Conservation (phyloP, 2,797 vertebrate genomes). For the Cossypha dichroa region DNA sequence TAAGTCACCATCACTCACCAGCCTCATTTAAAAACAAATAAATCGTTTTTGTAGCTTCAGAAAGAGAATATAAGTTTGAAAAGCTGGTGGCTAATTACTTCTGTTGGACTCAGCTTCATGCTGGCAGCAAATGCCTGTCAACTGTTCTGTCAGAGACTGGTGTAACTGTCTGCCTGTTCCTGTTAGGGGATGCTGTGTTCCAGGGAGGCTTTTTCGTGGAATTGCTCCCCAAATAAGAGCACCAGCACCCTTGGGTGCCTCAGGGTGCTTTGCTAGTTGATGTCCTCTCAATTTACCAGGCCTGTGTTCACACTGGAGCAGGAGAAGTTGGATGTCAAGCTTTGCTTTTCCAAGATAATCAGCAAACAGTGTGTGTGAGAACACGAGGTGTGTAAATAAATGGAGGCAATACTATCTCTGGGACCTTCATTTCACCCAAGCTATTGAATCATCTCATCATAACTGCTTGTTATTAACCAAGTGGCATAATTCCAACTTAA, state of each 20-base stretch:
- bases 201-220: background rate
- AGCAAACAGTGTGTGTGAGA: conserved; percentile 37
- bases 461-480: conserved; percentile 57
- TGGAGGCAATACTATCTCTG: background rate
- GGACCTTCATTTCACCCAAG: conserved; percentile 55
- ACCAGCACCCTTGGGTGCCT: background rate
- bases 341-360: background rate
- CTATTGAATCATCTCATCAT: conserved; percentile 48
- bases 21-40: background rate
- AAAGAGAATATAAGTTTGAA: background rate
- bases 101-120: background rate
- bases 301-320: background rate
- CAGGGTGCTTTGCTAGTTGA: background rate
- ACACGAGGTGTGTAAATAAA: conserved; percentile 26
- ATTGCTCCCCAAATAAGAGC: background rate
- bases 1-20: background rate
- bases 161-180: background rate
- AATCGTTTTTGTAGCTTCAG: background rate
- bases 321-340: background rate
- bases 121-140: background rate
- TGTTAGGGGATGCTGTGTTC: background rate
- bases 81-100: conserved; percentile 23
- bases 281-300: background rate
- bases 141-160: background rate
- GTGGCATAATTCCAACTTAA: conserved; percentile 59